Percentiles rank a stretch among this genome's conserved stretches.
phyloP scores from a whole-genome alignment of 2,888 invertebrate genomes.

The Eristalis tenax region DNA sequence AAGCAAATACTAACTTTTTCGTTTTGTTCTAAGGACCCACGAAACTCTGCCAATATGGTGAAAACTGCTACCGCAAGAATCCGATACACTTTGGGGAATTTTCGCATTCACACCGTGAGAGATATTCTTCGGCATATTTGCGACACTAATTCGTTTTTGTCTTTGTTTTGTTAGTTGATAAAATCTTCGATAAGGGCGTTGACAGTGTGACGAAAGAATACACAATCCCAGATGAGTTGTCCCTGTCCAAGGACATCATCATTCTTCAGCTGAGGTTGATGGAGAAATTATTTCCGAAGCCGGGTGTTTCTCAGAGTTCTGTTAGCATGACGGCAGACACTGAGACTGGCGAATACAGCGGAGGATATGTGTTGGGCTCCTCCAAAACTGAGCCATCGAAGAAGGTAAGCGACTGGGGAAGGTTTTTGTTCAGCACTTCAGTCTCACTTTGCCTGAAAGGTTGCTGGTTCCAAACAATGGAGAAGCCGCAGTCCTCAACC shows the following conservation, averaged over 20 bases:
- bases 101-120: conserved; percentile 89
- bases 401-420: not conserved
- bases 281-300: conserved; percentile 77
- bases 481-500: conserved; percentile 47
- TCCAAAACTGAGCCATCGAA: conserved; percentile 34
- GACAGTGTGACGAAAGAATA: conserved; percentile 81
- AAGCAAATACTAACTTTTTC: conserved; percentile 20
- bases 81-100: conserved; percentile 92
- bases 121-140: not conserved
- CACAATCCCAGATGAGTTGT: conserved; percentile 83
- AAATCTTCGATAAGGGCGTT: conserved; percentile 83
- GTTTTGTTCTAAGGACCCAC: conserved; percentile 63
- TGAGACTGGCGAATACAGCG: not conserved
- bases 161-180: conserved; percentile 83
- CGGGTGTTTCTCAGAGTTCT: not conserved
- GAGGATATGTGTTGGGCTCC: conserved; percentile 55
- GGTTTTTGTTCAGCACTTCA: not conserved
- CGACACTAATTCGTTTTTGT: not conserved
- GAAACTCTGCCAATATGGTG: conserved; percentile 88
- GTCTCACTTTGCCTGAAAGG: not conserved
- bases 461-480: not conserved
- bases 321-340: not conserved
- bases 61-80: conserved; percentile 91
- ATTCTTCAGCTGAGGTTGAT: conserved; percentile 85
- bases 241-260: conserved; percentile 83